Evolutionary conservation across 2,113 vertebrate species (phyloP), one percentile per base, ranked within the genome.

Genomic region (Axis porcinus): DNA sequence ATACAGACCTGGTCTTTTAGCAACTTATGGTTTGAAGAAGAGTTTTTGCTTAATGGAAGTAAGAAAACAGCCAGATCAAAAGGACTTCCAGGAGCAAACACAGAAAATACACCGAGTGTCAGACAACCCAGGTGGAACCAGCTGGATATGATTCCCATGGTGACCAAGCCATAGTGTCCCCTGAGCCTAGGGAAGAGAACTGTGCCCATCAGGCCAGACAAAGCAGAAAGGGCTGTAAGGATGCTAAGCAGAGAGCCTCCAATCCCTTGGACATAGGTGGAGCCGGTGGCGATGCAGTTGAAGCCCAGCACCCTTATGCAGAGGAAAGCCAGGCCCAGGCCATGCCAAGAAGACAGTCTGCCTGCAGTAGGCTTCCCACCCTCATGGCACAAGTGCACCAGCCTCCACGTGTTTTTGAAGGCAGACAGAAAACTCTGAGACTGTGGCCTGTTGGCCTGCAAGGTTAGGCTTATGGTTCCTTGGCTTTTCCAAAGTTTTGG

Each of bases 211-310:
- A 99, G 98, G 78, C 99, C 99, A 6, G 99, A 99, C 64, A 99
- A 95, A 85, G 99, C 99, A 0, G 98, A 99, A 14, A 99, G 98
- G 1, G 99, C 99, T 94, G 98, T 99, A 92, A 99, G 98, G 60
- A 99, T 92, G 97, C 99, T 99, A 43, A 99, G 99, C 83, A 99
- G 98, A n/a, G 99, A 99, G 90, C 99, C 99, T 23, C 99, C 98
- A 13, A 99, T 98, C 89, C 99, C 99, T 97, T 99, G 99, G 47
- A 99, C 99, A 19, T 99, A 99, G 43, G 98, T 99, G 21, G 99
- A 99, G 94, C 99, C 98, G 0, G 99, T 99, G 83, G 98, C 99
- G 97, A 99, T 99, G 98, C 99, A 99, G 98, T 99, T 98, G 21
- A 99, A 99, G 30, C 99, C 99, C 95, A 99, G 98, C 30, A 99